Evolutionary conservation across 2,888 invertebrate species (phyloP), one percentile per base, ranked within the genome.

Genomic region (Diarsia dahlii): DNA sequence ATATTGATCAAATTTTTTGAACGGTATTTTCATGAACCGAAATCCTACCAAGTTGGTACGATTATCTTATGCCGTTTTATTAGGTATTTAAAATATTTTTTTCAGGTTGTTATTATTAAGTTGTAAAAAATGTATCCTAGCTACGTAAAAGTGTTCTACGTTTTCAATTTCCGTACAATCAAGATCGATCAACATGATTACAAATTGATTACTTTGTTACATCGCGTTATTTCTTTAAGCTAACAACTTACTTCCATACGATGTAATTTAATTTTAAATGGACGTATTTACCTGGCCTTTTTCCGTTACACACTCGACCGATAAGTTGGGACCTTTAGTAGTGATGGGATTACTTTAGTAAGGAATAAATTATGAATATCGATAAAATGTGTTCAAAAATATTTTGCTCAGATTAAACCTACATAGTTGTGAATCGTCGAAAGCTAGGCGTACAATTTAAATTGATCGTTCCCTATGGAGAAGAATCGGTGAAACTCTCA

Each of bases 231-330:
- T 68, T 23, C n/a, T 28, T 28, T 52, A 46, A 52, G 28, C 20
- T 48, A 62, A 50, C 60, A 74, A 68, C 13, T 74, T 50, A 39
- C 6, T 72, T 77, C 46, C 71, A 64, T 63, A 63, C 58, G 12
- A 50, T 54, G 34, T 54, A 76, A 77, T 79, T 81, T 76, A 81
- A 85, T 81, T 84, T 81, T 72, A 68, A 81, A 85, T 76, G 71
- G 72, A 64, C 45, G 73, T 72, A 77, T 77, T 83, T 84, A 76
- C 76, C 62, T 74, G 76, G 23, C 71, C 60, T 71, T 77, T 81
- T 76, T 48, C 67, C 54, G 34, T 65, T 76, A 72, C 69, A 84
- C 62, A 81, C 71, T 82, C 64, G 39, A 71, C 66, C 64, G 72
- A 79, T 81, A 79, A 84, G 52, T 69, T 60, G 58, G 62, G 63